Evolutionary conservation across 2,113 vertebrate genomes (phyloP).

Genomic region (Amia ocellicauda): DNA sequence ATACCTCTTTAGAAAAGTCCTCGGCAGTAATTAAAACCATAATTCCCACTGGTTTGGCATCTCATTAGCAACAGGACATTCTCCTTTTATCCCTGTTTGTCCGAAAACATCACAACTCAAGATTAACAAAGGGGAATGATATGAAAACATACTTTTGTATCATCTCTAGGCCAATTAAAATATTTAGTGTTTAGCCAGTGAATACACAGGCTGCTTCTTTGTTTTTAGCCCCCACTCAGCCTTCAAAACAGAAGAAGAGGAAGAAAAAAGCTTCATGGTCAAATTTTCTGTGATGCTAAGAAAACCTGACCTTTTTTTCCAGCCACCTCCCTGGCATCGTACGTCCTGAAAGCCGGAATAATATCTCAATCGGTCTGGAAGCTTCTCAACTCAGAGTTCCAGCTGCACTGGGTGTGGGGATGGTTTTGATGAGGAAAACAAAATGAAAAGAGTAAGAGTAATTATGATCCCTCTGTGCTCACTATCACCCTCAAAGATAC

Average conservation of each 20-base stretch:
- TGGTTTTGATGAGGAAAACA: neutral
- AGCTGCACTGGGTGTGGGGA: neutral
- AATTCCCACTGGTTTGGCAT: slow-evolving; percentile 87
- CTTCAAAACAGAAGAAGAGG: neutral
- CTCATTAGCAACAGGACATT: slow-evolving; percentile 91
- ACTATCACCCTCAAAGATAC: neutral
- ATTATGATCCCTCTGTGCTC: neutral
- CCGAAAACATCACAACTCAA: slow-evolving; percentile 73
- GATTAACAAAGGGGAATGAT: slow-evolving; percentile 42
- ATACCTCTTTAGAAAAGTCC: slow-evolving; percentile 77
- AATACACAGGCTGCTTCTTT: slow-evolving; percentile 11
- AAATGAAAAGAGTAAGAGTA: slow-evolving; percentile 7
- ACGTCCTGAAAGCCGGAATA: slow-evolving; percentile 9
- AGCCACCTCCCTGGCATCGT: neutral
- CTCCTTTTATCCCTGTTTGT: slow-evolving; percentile 88
- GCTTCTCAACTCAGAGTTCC: neutral
- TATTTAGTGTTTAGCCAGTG: slow-evolving; percentile 34
- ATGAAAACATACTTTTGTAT: slow-evolving; percentile 37
- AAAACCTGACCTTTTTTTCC: slow-evolving; percentile 8
- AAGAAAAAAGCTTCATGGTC: neutral
- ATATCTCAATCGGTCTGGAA: neutral
- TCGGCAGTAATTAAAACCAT: slow-evolving; percentile 97
- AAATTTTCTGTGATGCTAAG: neutral
- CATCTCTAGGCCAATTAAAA: slow-evolving; percentile 42
- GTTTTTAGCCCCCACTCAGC: slow-evolving; percentile 10